Evolutionary conservation across 1,140 invertebrate species (phyloP).

Genomic region (Thaumatotibia leucotreta): DNA sequence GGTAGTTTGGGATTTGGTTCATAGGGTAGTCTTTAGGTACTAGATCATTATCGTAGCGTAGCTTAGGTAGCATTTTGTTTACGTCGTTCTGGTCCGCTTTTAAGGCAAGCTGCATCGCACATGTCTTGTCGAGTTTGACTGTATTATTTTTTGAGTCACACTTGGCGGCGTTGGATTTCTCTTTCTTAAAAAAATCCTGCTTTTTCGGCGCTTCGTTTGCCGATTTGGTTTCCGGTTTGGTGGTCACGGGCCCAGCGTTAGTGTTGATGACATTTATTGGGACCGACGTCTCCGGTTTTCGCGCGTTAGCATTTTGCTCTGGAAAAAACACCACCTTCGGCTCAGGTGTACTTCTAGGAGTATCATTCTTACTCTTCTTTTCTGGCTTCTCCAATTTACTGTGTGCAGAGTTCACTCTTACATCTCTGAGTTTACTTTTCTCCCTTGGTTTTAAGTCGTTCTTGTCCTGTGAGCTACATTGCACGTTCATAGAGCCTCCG

Average conservation of each 20-base stretch:
- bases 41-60: constrained; percentile 75
- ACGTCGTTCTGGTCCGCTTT: constrained; percentile 69
- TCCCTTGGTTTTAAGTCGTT: constrained; percentile 66
- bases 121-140: constrained; percentile 69
- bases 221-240: constrained; percentile 61
- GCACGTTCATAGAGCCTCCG: constrained; percentile 48
- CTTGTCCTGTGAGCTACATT: constrained; percentile 54
- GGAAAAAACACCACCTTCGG: constrained; percentile 73
- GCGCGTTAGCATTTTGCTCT: constrained; percentile 57
- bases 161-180: constrained; percentile 61
- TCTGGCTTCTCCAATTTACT: constrained; percentile 71
- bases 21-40: constrained; percentile 76
- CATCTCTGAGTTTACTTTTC: constrained; percentile 71
- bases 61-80: constrained; percentile 76
- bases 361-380: constrained; percentile 67
- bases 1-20: constrained; percentile 79
- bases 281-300: constrained; percentile 65
- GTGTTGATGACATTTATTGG: constrained; percentile 72
- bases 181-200: constrained; percentile 76
- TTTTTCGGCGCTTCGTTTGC: constrained; percentile 66
- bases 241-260: constrained; percentile 43
- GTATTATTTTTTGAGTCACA: constrained; percentile 61
- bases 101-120: constrained; percentile 45
- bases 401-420: constrained; percentile 71
- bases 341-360: constrained; percentile 57